Percentiles rank a stretch among this genome's conserved stretches.
phyloP scores from a whole-genome alignment of 2,113 vertebrate genomes.

The Anguilla rostrata region DNA sequence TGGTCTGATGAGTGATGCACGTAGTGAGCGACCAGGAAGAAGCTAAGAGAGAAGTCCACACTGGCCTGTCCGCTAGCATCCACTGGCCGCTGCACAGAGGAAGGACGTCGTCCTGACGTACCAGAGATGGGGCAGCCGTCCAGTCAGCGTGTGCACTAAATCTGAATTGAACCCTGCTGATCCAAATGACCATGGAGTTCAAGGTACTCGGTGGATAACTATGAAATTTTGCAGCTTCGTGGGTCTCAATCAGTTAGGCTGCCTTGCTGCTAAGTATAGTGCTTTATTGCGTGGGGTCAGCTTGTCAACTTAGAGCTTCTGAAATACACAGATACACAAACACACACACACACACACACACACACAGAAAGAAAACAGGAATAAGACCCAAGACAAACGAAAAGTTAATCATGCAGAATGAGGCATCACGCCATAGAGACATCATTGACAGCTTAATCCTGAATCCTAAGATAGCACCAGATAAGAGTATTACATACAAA shows the following conservation, averaged over 20 bases:
- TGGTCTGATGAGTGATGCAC: not conserved
- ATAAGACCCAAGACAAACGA: constrained; percentile 35
- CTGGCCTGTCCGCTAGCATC: not conserved
- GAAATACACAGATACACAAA: constrained; percentile 32
- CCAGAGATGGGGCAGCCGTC: not conserved
- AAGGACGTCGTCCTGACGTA: not conserved
- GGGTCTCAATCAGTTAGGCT: constrained; percentile 28
- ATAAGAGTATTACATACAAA: constrained; percentile 61
- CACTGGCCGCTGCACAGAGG: not conserved
- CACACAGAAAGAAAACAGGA: constrained; percentile 38
- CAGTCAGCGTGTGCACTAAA: not conserved
- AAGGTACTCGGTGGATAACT: constrained; percentile 2
- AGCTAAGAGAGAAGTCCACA: not conserved
- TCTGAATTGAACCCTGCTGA: not conserved
- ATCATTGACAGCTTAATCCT: constrained; percentile 56
- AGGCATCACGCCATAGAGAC: constrained; percentile 56
- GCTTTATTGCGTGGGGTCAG: constrained; percentile 48
- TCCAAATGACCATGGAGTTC: not conserved
- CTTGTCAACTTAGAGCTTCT: not conserved
- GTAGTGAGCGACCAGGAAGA: not conserved
- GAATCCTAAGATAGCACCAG: constrained; percentile 84
- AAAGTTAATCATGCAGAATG: constrained; percentile 46
- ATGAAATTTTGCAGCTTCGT: constrained; percentile 16
- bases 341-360: constrained; percentile 15
- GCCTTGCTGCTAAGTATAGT: constrained; percentile 24